Evolutionary conservation across 2,888 invertebrate species (phyloP).

Genomic region (Bhutanitis thaidina): DNA sequence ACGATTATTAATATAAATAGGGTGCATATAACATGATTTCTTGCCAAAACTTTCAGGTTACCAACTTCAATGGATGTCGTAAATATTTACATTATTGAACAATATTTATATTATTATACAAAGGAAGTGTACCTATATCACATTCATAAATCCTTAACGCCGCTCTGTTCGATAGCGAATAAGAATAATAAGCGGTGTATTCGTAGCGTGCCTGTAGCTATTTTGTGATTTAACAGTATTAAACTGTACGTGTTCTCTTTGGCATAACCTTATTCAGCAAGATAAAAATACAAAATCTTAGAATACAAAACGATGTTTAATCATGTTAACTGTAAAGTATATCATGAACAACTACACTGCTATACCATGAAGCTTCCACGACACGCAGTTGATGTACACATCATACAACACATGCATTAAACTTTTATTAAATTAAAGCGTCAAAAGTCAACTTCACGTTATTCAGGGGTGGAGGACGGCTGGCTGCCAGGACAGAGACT

Average conservation of each 20-base stretch:
- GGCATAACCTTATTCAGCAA: neutral
- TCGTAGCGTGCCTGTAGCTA: too few species aligned
- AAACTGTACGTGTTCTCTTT: neutral
- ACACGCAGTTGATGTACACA: constrained; percentile 30
- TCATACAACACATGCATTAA: constrained; percentile 30
- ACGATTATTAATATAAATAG: too few species aligned
- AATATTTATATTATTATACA: too few species aligned
- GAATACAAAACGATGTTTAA: neutral
- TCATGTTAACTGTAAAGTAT: too few species aligned
- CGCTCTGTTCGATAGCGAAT: too few species aligned
- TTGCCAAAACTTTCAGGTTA: neutral
- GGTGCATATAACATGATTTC: too few species aligned
- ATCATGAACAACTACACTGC: too few species aligned
- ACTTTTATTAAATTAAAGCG: constrained; percentile 30
- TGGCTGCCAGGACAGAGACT: constrained; percentile 78
- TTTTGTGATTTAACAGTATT: neutral
- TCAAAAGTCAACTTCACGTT: constrained; percentile 62
- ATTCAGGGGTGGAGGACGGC: constrained; percentile 72
- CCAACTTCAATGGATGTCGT: neutral
- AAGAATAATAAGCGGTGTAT: too few species aligned
- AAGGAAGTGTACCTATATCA: too few species aligned
- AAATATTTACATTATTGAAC: neutral
- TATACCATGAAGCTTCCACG: constrained; percentile 22
- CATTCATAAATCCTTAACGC: too few species aligned
- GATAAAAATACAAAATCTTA: neutral